Conservation (phyloP, 2,888 invertebrate genomes). For the Synanthedon andrenaeformis region DNA sequence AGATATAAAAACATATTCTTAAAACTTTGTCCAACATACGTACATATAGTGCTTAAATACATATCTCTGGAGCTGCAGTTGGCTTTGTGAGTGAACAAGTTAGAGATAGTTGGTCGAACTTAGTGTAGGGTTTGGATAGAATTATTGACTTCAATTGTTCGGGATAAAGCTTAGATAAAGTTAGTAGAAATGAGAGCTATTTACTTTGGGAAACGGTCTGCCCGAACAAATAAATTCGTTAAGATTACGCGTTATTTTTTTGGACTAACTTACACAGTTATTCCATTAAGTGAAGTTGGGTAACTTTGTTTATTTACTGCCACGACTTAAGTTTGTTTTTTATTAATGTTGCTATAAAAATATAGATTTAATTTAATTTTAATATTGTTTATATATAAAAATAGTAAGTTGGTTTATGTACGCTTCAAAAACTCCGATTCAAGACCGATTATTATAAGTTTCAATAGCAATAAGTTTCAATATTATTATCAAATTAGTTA, state of each 20-base stretch:
- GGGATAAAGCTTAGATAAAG: neutral
- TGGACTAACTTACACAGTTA: neutral
- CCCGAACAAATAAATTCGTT: neutral
- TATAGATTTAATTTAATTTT: too few species aligned
- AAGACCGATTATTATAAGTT: too few species aligned
- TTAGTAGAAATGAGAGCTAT: neutral
- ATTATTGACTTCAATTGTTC: conserved; percentile 25
- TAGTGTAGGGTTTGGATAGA: conserved; percentile 5
- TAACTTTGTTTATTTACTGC: neutral
- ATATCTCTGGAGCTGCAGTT: conserved; percentile 16
- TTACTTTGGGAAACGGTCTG: neutral
- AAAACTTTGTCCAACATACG: too few species aligned
- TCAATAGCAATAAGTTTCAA: too few species aligned
- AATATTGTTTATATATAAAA: too few species aligned
- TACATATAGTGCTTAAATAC: too few species aligned
- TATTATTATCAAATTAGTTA: too few species aligned
- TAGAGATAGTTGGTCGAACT: conserved; percentile 14
- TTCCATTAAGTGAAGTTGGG: neutral
- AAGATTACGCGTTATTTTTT: neutral
- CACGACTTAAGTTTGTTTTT: neutral
- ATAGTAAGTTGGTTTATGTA: too few species aligned
- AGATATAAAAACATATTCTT: too few species aligned
- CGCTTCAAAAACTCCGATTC: too few species aligned
- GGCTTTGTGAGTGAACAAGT: conserved; percentile 12
- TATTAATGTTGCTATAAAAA: too few species aligned